Base-by-base conservation (phyloP, 2,888 invertebrate species). In the Trichacis sp. region DNA sequence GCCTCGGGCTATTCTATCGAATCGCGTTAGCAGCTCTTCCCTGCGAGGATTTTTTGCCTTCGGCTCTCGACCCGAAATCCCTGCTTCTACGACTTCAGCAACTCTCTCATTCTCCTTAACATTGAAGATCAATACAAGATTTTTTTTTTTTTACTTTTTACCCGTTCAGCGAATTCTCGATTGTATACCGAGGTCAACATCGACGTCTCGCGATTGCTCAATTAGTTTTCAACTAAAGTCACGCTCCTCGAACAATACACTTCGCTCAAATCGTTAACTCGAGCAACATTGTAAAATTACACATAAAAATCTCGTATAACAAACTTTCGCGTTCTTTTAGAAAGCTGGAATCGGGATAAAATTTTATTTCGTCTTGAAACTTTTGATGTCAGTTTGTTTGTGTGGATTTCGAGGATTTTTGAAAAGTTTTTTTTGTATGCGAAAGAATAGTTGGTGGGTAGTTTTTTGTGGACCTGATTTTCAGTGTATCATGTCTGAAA, bases 21-120 rank as follows among this genome's bases (percentile, higher is more conserved):
- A 83, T 57, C 82, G 76, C 40, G 77, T 72, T 24, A 81, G 73
- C 19, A 82, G 64, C 74, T 82, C 81, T 73, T 80, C 82, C 66
- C 77, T 80, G 54, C 79, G 79, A 58, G 61, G 68, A 40, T 80
- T 73, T 68, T 73, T 77, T 38, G 71, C 71, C 42, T 70, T 69
- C 40, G 74, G 73, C 59, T 75, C 72, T 65, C 73, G 72, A 52
- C 72, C 75, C 56, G 72, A 72, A 62, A 71, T 72, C 18, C 73
- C 77, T 43, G 75, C 73, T 68, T 76, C 71, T 29, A 77, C 75
- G 61, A 77, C 73, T 62, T 77, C 74, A 52, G 73, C 75, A 9
- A 74, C 72, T 55, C 73, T 69, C 61, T 75, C 75, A 64, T 76
- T 71, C 67, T 74, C 75, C 76, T 76, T 74, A 69, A 72, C 68